Evolutionary conservation across 2,888 invertebrate species (phyloP).

Genomic region (Leucophenga montana): DNA sequence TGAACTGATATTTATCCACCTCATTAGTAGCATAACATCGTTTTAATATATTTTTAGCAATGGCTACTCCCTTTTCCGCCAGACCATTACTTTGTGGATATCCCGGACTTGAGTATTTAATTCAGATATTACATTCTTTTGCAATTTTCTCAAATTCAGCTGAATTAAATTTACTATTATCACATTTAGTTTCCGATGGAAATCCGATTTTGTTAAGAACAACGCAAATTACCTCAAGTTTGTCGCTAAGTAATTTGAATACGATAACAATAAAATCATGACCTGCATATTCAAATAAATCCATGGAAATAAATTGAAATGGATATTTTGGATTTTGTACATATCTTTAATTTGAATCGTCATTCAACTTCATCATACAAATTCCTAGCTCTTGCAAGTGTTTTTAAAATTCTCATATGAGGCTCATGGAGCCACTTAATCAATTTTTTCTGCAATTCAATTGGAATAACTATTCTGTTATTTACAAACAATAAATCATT

Average conservation of each 20-base stretch:
- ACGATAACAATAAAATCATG: constrained; percentile 29
- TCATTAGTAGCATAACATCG: constrained; percentile 38
- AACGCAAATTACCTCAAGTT: no score
- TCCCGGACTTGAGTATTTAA: constrained; percentile 42
- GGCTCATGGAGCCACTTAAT: constrained; percentile 54
- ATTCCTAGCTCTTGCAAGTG: constrained; percentile 50
- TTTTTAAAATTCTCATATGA: constrained; percentile 60
- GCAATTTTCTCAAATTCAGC: constrained; percentile 31
- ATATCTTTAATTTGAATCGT: constrained; percentile 54
- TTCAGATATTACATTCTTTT: constrained; percentile 24
- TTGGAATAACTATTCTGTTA: no score
- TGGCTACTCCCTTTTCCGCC: constrained; percentile 44
- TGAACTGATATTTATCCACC: constrained; percentile 34
- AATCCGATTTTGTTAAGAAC: constrained; percentile 50
- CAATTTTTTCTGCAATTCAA: constrained; percentile 43
- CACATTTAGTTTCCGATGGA: constrained; percentile 49
- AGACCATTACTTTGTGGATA: constrained; percentile 42
- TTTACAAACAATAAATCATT: no score
- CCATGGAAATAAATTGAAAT: constrained; percentile 40
- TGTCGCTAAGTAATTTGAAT: no score
- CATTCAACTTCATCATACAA: constrained; percentile 62
- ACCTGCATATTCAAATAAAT: no score
- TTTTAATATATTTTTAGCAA: constrained; percentile 44
- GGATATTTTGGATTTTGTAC: constrained; percentile 45
- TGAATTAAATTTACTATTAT: constrained; percentile 41